A percentile compares a stretch with the other conserved stretches of the same genome.
These are phyloP conservation scores for Phrynocephalus guinanensis DNA, from an alignment of 2,797 vertebrate genomes.

Conservation along the genomic window DNA sequence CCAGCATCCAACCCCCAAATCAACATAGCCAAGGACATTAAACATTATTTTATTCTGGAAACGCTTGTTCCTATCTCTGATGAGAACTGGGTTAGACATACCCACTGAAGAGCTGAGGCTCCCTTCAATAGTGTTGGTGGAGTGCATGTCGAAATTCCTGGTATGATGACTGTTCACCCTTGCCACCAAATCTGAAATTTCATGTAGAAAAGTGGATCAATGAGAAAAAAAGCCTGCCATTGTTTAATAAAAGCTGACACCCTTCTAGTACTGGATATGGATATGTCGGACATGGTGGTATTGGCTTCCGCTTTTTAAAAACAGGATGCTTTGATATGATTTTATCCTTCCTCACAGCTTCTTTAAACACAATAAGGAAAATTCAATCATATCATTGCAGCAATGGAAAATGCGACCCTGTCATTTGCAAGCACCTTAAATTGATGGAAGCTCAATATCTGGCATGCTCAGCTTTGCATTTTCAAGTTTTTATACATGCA, in stretches of 20 bases:
- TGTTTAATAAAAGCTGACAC: constrained; percentile 4
- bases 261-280: neutral
- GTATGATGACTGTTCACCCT: neutral
- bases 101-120: no score
- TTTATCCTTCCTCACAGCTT: constrained; percentile 27
- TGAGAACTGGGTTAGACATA: no score
- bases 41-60: no score
- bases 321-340: constrained; percentile 19
- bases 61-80: no score
- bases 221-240: neutral
- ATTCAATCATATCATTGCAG: constrained; percentile 34
- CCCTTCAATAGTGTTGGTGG: no score
- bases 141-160: no score
- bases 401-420: constrained; percentile 1
- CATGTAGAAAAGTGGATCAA: neutral
- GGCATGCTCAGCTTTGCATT: neutral
- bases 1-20: no score
- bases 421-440: constrained; percentile 27
- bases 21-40: no score
- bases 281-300: neutral
- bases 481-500: neutral
- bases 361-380: constrained; percentile 25
- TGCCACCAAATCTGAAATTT: neutral
- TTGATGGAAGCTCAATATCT: constrained; percentile 29
- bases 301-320: constrained; percentile 6